phyloP scores from a whole-genome alignment of 1,140 invertebrate species.

The Proales similis region DNA sequence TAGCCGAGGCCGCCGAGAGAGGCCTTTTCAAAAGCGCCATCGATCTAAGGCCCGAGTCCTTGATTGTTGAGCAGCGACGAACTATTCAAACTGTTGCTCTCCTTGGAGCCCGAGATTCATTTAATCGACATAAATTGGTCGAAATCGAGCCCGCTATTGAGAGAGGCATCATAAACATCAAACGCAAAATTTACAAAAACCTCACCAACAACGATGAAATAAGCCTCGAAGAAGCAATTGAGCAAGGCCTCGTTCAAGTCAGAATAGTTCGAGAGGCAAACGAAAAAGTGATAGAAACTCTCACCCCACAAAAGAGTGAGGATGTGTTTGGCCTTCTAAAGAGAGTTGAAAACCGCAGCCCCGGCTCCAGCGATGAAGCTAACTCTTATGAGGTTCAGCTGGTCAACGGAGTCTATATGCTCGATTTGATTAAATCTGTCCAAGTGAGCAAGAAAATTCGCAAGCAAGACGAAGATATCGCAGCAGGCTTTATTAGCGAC shows the following conservation, averaged over 20 bases:
- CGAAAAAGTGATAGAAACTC: constrained; percentile 35
- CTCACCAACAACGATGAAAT: background rate
- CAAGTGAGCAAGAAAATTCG: constrained; percentile 23
- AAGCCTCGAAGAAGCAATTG: constrained; percentile 5
- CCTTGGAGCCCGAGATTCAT: constrained; percentile 5
- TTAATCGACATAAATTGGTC: background rate
- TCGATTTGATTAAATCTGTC: constrained; percentile 18
- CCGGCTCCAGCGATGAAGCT: background rate
- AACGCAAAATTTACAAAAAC: background rate
- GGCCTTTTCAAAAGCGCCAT: constrained; percentile 17
- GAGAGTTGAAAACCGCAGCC: constrained; percentile 11
- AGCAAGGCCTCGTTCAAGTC: constrained; percentile 7
- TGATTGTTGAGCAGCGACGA: constrained; percentile 15
- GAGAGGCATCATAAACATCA: constrained; percentile 10
- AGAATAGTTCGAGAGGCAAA: constrained; percentile 1
- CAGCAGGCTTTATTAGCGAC: constrained; percentile 15
- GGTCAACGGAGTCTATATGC: background rate
- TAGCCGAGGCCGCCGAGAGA: constrained; percentile 4
- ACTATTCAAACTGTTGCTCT: background rate
- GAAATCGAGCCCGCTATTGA: constrained; percentile 16
- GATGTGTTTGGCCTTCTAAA: constrained; percentile 11
- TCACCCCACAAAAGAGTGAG: constrained; percentile 12
- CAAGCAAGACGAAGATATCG: constrained; percentile 16
- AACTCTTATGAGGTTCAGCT: background rate
- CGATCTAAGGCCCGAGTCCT: constrained; percentile 6